A percentile compares a stretch with the other conserved stretches of the same genome.
phyloP scores from a whole-genome alignment of 2,888 invertebrate species.

The Protonemura montana region DNA sequence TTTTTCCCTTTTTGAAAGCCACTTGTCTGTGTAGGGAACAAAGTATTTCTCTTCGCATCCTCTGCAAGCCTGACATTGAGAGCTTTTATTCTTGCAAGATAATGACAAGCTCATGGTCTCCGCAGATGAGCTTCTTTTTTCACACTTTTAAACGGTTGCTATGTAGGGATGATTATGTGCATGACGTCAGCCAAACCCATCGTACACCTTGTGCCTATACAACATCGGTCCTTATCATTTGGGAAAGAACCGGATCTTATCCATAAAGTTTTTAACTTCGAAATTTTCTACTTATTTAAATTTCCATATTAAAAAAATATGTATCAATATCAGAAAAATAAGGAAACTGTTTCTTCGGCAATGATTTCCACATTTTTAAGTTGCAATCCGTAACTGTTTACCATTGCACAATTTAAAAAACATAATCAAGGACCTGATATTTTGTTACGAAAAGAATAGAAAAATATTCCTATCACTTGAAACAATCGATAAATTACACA shows the following conservation, averaged over 20 bases:
- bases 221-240: not conserved
- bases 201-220: not conserved
- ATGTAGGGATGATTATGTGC: not conserved
- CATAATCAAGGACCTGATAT: no score
- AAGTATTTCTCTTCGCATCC: conserved; percentile 26
- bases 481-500: not conserved
- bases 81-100: conserved; percentile 13
- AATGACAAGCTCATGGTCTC: conserved; percentile 29
- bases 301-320: not conserved
- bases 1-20: conserved; percentile 21
- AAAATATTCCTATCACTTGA: not conserved
- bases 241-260: no score
- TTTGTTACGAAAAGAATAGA: not conserved
- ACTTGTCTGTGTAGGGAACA: conserved; percentile 31
- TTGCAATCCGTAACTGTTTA: no score
- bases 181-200: conserved; percentile 14
- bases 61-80: not conserved
- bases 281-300: not conserved
- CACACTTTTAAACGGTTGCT: conserved; percentile 1
- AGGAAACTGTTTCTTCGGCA: no score
- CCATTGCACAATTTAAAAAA: no score
- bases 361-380: no score
- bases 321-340: no score
- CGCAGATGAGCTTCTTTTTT: conserved; percentile 29
- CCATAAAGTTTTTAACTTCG: not conserved